Conservation (phyloP, 2,888 invertebrate species). For the Lasioglossum leucozonium region DNA sequence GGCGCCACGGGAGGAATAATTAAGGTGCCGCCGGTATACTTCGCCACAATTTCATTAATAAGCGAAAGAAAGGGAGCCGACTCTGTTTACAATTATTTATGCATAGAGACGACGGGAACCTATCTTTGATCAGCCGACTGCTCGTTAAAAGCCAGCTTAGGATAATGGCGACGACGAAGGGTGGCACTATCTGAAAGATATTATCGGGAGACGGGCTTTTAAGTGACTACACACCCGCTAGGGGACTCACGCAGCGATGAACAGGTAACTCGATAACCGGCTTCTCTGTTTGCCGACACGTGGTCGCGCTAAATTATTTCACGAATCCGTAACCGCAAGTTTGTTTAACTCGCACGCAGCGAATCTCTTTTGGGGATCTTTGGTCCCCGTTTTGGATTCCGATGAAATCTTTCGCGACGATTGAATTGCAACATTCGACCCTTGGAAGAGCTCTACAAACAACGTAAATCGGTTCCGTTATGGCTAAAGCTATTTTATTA, state of each 20-base stretch:
- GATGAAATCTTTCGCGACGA: too few species aligned
- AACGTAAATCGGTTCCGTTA: too few species aligned
- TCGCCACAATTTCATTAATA: constrained; percentile 4
- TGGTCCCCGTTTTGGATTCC: background rate
- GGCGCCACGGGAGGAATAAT: background rate
- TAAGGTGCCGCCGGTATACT: background rate
- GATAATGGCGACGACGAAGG: constrained; percentile 43
- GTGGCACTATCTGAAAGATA: constrained; percentile 43
- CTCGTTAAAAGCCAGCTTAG: constrained; percentile 49
- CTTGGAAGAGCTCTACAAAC: background rate
- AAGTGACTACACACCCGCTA: constrained; percentile 5
- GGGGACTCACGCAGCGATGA: constrained; percentile 10
- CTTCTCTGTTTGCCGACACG: background rate
- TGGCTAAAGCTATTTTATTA: too few species aligned
- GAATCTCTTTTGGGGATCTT: background rate
- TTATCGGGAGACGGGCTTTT: constrained; percentile 50
- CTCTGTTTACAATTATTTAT: constrained; percentile 18
- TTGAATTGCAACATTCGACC: background rate
- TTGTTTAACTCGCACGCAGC: background rate
- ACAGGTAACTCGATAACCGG: constrained; percentile 36
- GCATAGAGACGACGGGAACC: constrained; percentile 13
- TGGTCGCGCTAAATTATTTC: background rate
- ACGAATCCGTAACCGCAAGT: background rate
- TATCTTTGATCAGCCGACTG: constrained; percentile 54
- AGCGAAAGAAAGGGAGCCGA: background rate